Evolutionary conservation across 2,113 vertebrate genomes (phyloP), one percentile per base, ranked within the genome.

Genomic region (Marmota flaviventris): DNA sequence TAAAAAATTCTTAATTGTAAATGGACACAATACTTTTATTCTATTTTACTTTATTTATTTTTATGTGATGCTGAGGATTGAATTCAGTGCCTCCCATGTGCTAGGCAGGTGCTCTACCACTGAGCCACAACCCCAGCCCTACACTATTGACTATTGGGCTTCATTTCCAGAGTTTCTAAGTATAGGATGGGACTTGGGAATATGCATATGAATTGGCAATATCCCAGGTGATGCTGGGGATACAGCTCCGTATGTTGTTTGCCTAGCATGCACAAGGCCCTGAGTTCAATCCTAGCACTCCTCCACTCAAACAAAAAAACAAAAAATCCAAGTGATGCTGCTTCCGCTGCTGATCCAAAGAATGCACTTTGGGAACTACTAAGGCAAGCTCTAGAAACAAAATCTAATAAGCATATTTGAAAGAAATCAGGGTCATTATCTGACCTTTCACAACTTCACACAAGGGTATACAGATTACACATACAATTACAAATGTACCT

Each of bases 321-420:
- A 45, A 45, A 45, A 51, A 51, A 12, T 13, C 63, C 14, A 65
- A 75, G 45, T 34, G 51, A 78, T 72, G 11, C 2, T 93, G 83
- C 8, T 79, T 6, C 63, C 22, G 22, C 10, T 70, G 42, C 8
- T 65, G 22, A 18, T 81, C 22, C 29, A 56, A 29, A 4, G 27
- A 24, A 45, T 61, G 12, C 1, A 88, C 45, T 84, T 0, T 48
- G 56, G 94, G 45, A 79, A 79, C 12, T 34, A 61, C 16, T 29
- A 51, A 78, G 69, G 24, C n/a, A 84, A 85, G 58, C 39, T 92
- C 34, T 53, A 79, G n/a, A 82, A 48, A 94, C 34, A 92, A 83
- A 88, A 51, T 69, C 10, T 27, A 16, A 89, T 4, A 92, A 69
- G 34, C 32, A n/a, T n/a, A 72, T 37, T 6, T 61, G 32, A 63